phyloP scores from a whole-genome alignment of 2,797 vertebrate species.

The Melopsittacus undulatus region DNA sequence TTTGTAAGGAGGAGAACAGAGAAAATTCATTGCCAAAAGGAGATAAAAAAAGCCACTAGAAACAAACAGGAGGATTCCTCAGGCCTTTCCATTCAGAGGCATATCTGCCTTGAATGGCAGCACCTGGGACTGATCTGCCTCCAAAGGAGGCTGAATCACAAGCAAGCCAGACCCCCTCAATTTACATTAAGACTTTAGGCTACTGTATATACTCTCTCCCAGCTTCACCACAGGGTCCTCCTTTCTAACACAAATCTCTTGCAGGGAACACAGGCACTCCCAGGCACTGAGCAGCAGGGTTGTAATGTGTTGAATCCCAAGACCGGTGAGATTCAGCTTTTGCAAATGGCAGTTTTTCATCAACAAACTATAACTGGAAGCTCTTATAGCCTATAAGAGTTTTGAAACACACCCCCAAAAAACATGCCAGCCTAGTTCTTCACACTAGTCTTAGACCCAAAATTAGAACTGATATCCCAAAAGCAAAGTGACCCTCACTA shows the following conservation, averaged over 20 bases:
- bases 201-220: not conserved
- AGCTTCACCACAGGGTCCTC: not conserved
- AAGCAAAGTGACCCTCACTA: not conserved
- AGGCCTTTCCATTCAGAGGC: conserved; percentile 38
- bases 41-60: not conserved
- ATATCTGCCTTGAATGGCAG: conserved; percentile 44
- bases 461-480: not conserved
- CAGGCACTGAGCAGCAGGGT: not conserved
- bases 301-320: conserved; percentile 22
- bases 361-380: not conserved
- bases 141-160: conserved; percentile 11
- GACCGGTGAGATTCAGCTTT: not conserved
- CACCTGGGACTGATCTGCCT: not conserved
- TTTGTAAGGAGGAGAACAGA: not conserved
- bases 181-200: not conserved
- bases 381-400: not conserved
- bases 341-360: not conserved
- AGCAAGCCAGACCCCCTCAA: not conserved
- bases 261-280: not conserved
- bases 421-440: not conserved
- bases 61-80: not conserved
- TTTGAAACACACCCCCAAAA: not conserved
- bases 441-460: not conserved
- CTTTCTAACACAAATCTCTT: conserved; percentile 33
- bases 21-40: not conserved